Conservation (phyloP, 2,113 vertebrate species). For the Pterocles gutturalis region DNA sequence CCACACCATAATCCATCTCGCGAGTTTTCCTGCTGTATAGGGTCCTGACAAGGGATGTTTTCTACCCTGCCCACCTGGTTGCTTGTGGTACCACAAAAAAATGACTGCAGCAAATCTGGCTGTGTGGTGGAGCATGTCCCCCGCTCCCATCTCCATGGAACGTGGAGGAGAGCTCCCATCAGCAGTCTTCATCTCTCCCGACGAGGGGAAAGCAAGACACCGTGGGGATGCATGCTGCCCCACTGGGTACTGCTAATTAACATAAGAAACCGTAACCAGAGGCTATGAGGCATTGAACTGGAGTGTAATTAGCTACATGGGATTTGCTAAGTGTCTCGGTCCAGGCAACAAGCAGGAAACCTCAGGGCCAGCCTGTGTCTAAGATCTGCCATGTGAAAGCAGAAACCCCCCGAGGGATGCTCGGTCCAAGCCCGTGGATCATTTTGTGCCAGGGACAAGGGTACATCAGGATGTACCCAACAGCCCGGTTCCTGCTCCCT, state of each 20-base stretch:
- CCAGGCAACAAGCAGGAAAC: not conserved
- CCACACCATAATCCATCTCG: not conserved
- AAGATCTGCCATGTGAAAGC: not conserved
- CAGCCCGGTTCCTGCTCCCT: not conserved
- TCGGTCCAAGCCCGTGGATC: not conserved
- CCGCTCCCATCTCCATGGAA: not conserved
- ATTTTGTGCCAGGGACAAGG: not conserved
- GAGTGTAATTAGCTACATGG: constrained; percentile 35
- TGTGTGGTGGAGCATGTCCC: fast-evolving
- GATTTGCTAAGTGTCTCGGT: not conserved
- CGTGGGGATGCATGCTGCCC: not conserved
- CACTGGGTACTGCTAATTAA: constrained; percentile 33
- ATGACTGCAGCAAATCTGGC: not conserved
- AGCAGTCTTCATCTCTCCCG: not conserved
- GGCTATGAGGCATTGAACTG: not conserved
- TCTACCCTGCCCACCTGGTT: fast-evolving
- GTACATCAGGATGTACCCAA: not conserved
- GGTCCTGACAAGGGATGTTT: not conserved
- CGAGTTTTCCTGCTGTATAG: not conserved
- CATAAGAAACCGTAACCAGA: not conserved
- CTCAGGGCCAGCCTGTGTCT: not conserved
- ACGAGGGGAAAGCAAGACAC: fast-evolving
- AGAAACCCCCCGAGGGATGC: fast-evolving
- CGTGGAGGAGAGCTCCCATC: not conserved
- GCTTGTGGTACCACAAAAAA: not conserved